A percentile compares a stretch with the other conserved stretches of the same genome.
Conservation (phyloP, 2,888 invertebrate species). For the Limnephilus auricula region DNA sequence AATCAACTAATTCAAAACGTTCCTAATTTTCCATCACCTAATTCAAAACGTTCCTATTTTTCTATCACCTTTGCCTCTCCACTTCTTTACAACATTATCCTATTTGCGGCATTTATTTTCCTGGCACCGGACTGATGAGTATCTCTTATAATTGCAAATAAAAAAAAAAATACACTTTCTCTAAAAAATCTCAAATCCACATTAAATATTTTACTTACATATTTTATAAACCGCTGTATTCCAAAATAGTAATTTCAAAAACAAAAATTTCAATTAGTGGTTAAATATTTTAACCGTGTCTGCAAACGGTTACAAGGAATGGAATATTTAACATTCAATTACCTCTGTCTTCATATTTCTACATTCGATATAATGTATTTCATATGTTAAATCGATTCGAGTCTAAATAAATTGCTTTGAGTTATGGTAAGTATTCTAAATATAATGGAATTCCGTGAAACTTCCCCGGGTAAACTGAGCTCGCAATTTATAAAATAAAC, state of each 20-base stretch:
- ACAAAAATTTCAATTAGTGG: not conserved
- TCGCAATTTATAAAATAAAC: slow-evolving; percentile 27
- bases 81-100: no score
- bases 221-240: not conserved
- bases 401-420: slow-evolving; percentile 40
- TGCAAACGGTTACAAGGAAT: not conserved
- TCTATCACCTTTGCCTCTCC: no score
- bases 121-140: no score
- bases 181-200: not conserved
- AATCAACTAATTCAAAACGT: no score
- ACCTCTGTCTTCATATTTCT: slow-evolving; percentile 17
- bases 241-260: not conserved
- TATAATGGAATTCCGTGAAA: slow-evolving; percentile 20
- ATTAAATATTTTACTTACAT: not conserved
- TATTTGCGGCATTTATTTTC: no score
- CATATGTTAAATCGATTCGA: slow-evolving; percentile 40
- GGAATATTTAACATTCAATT: slow-evolving; percentile 12
- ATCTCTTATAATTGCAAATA: not conserved
- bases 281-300: not conserved
- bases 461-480: not conserved
- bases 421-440: slow-evolving; percentile 30
- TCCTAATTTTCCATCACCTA: no score
- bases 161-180: not conserved
- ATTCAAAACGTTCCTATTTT: no score
- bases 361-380: slow-evolving; percentile 31